Evolutionary conservation across 2,888 invertebrate species (phyloP).

Genomic region (Parasteatoda lunata): DNA sequence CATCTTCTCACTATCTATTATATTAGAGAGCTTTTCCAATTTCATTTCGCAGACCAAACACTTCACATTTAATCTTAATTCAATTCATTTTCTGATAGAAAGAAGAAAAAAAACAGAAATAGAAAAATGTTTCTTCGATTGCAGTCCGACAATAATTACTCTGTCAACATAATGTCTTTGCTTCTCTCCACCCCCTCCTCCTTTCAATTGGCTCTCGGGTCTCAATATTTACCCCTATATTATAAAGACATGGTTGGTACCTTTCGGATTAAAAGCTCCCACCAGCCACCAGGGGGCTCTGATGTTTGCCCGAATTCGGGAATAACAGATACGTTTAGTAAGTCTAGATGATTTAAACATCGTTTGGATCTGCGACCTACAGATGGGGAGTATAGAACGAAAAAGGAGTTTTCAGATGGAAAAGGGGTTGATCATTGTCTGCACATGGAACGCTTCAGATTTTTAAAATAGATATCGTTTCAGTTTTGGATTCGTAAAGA

Average conservation of each 20-base stretch:
- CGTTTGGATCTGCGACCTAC: slow-evolving; percentile 61
- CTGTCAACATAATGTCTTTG: slow-evolving; percentile 65
- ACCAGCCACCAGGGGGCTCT: slow-evolving; percentile 35
- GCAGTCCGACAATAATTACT: slow-evolving; percentile 63
- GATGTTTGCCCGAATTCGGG: slow-evolving; percentile 43
- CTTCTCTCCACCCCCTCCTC: background rate
- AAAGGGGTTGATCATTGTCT: slow-evolving; percentile 24
- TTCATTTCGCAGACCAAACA: slow-evolving; percentile 43
- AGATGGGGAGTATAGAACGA: slow-evolving; percentile 33
- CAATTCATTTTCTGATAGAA: slow-evolving; percentile 37
- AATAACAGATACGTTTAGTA: slow-evolving; percentile 68
- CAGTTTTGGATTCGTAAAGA: no score
- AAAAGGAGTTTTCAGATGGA: slow-evolving; percentile 27
- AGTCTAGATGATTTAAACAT: slow-evolving; percentile 68
- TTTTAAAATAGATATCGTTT: no score
- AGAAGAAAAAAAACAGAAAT: background rate
- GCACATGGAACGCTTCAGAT: background rate
- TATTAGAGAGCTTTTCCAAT: slow-evolving; percentile 33
- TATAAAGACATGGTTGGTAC: slow-evolving; percentile 45
- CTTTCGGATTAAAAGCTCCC: slow-evolving; percentile 48
- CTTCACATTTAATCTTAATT: slow-evolving; percentile 60
- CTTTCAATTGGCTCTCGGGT: slow-evolving; percentile 34
- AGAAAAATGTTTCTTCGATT: slow-evolving; percentile 60
- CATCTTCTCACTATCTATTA: slow-evolving; percentile 16
- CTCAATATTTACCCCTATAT: slow-evolving; percentile 62